Evolutionary conservation across 2,888 invertebrate species (phyloP).

Genomic region (Drosophila hamatofila): DNA sequence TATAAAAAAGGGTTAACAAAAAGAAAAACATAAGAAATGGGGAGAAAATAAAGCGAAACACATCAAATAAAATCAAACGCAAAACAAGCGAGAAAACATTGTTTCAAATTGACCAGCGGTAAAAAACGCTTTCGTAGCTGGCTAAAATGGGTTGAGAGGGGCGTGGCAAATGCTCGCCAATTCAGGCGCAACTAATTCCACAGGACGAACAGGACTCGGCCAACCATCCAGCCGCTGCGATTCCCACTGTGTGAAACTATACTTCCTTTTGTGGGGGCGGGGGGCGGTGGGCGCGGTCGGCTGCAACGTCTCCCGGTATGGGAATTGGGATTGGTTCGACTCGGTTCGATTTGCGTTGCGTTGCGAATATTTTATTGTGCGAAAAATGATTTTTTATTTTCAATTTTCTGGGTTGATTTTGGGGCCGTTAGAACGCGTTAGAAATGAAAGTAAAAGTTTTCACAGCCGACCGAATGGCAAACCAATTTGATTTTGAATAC

Average conservation of each 20-base stretch:
- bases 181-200: slow-evolving; percentile 83
- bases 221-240: slow-evolving; percentile 17
- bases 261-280: not conserved
- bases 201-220: slow-evolving; percentile 9
- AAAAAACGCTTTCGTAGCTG: slow-evolving; percentile 53
- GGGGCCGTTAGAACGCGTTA: slow-evolving; percentile 37
- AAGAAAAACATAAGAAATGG: not conserved
- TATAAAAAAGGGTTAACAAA: slow-evolving; percentile 53
- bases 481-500: slow-evolving; percentile 81
- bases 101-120: slow-evolving; percentile 73
- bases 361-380: slow-evolving; percentile 81
- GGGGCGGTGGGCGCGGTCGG: slow-evolving; percentile 1
- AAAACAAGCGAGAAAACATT: slow-evolving; percentile 79
- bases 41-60: slow-evolving; percentile 57
- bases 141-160: slow-evolving; percentile 19
- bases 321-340: slow-evolving; percentile 14
- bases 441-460: slow-evolving; percentile 72
- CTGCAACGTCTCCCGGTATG: slow-evolving; percentile 29
- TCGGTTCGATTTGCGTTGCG: slow-evolving; percentile 29
- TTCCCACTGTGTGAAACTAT: slow-evolving; percentile 59
- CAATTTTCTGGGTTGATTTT: slow-evolving; percentile 63
- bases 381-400: slow-evolving; percentile 82
- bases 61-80: slow-evolving; percentile 79
- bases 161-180: slow-evolving; percentile 73
- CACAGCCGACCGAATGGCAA: slow-evolving; percentile 65